Evolutionary conservation across 2,797 vertebrate species (phyloP).

Genomic region (Phataginus tetradactyla): DNA sequence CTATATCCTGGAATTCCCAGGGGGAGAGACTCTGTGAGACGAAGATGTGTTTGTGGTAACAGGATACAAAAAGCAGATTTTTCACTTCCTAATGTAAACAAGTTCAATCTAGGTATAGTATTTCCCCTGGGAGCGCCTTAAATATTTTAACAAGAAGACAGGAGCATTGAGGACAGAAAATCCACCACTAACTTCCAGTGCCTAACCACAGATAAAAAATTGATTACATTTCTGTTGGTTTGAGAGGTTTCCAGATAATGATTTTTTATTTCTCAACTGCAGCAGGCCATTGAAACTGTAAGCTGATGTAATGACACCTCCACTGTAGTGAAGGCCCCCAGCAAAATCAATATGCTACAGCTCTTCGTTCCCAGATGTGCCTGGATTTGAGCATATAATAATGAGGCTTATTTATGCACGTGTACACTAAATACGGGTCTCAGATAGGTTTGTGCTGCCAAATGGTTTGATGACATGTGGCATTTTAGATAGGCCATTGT

Average conservation of each 20-base stretch:
- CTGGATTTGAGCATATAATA: slow-evolving; percentile 34
- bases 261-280: slow-evolving; percentile 78
- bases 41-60: slow-evolving; percentile 78
- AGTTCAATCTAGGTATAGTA: slow-evolving; percentile 73
- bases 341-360: slow-evolving; percentile 63
- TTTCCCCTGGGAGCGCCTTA: slow-evolving; percentile 73
- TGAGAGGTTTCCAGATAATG: slow-evolving; percentile 79
- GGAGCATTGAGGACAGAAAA: slow-evolving; percentile 74
- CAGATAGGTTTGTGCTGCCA: slow-evolving; percentile 43
- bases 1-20: slow-evolving; percentile 51
- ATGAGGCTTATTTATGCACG: slow-evolving; percentile 73
- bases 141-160: slow-evolving; percentile 82
- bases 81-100: slow-evolving; percentile 84
- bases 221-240: slow-evolving; percentile 79
- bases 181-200: slow-evolving; percentile 67
- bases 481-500: slow-evolving; percentile 49
- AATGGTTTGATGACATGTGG: slow-evolving; percentile 30
- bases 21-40: slow-evolving; percentile 69
- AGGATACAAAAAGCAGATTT: slow-evolving; percentile 76
- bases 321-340: slow-evolving; percentile 46
- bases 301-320: slow-evolving; percentile 48
- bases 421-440: slow-evolving; percentile 53
- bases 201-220: slow-evolving; percentile 79
- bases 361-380: slow-evolving; percentile 70
- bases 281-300: slow-evolving; percentile 66